Evolutionary conservation across 1,140 invertebrate genomes (phyloP), one percentile per base, ranked within the genome.

Genomic region (Cherax destructor): DNA sequence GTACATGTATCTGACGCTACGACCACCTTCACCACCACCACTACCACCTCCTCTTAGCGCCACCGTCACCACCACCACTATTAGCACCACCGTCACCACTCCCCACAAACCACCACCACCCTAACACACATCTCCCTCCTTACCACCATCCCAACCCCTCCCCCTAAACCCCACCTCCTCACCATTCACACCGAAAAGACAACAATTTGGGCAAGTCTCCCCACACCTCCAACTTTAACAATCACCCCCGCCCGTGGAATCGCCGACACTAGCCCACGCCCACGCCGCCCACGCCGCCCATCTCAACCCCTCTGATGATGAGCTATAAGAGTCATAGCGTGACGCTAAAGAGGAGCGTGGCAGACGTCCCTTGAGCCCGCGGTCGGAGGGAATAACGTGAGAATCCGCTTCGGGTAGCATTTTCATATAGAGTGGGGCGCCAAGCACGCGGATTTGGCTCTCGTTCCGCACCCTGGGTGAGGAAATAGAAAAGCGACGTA

Each of bases 341-440:
- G 10, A n/a, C 24, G 24, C 18, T 41, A 30, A 83, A 30, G 59
- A 65, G 59, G 80, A 61, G 24, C 30, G 61, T 13, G 10, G 4
- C 10, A 21, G 4, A 16, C 61, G 61, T 18, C 61, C 16, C 61
- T 65, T 65, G 61, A 65, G 61, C 9, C 61, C 0, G 13, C 61
- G 52, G 5, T 4, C 10, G 13, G 1, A 16, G 61, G 61, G 18
- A 88, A 88, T 88, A 69, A 88, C 86, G 86, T 81, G 86, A 88
- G 65, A 81, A 88, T 81, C 86, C 78, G 41, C 3, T 10, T 21
- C 78, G 11, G 78, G 61, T 81, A 81, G 83, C 78, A 88, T 88
- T 88, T 88, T 88, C 86, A 88, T 88, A 88, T 88, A 88, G 81
- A 88, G 86, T 88, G 86, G 74, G 78, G 78, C 21, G 78, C 78